Base-by-base conservation (phyloP, 2,888 invertebrate species). In the Ommatoiulus sabulosus region DNA sequence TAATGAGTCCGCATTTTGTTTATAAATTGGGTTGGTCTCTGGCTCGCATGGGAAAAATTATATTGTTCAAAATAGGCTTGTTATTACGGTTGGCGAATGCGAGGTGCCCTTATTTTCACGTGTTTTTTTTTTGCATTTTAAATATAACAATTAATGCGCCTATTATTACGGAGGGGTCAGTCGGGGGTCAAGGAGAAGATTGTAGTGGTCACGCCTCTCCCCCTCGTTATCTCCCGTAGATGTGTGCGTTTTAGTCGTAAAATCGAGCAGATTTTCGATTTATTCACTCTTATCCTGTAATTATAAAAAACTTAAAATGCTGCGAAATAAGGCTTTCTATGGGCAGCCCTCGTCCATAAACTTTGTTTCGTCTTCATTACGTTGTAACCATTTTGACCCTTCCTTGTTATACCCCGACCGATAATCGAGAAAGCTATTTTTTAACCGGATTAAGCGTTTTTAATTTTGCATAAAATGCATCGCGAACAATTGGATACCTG, bases 1-100 rank as follows among this genome's bases (percentile, higher is more conserved):
- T 80, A 80, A 80, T 80, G 80, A 80, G 80, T 80, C 80, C 80
- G 12, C 80, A 80, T 80, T 80, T 80, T 15, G 80, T 35, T 80
- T 24, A 12, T 80, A 24, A 80, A 80, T 15, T 80, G 80, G 80
- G 80, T 80, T 80, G 80, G 80, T 80, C 80, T 72, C 24, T 72
- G 72, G 72, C 72, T 72, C 24, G 24, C 24, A 80, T 80, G 80
- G 80, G 80, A 80, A 43, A 43, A 43, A 43, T 80, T 35, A 10
- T 35, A 3, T 43, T 72, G 35, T 72, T 4, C 15, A 35, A 35
- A 24, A 24, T 35, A 43, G 80, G 35, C 80, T 1, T 80, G 35
- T 35, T 80, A 80, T 80, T 24, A 15, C 12, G 35, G 80, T 24
- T 24, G 35, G 24, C 35, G 35, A 35, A 35, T 80, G 35, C 12